Evolutionary conservation across 2,797 vertebrate genomes (phyloP).

Genomic region (Bovichtus variegatus): DNA sequence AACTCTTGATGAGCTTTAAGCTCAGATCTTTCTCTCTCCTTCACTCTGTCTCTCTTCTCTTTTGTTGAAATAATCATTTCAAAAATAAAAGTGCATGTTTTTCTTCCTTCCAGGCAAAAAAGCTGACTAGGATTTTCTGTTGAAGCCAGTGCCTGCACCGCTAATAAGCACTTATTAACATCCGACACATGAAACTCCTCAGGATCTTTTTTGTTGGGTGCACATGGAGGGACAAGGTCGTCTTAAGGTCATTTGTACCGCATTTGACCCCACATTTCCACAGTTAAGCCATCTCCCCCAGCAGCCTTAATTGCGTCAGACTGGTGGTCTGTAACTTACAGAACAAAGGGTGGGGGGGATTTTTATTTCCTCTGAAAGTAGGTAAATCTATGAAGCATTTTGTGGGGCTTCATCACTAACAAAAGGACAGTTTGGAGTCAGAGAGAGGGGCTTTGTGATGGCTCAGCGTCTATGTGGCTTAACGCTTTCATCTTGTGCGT

Average conservation of each 20-base stretch:
- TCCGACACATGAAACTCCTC: constrained; percentile 8
- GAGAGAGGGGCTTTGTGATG: constrained; percentile 52
- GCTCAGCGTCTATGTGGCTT: constrained; percentile 33
- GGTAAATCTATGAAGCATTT: constrained; percentile 54
- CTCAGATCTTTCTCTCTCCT: not conserved
- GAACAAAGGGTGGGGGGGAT: too few species aligned
- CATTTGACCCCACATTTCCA: constrained; percentile 45
- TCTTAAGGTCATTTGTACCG: constrained; percentile 48
- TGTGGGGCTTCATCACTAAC: constrained; percentile 50
- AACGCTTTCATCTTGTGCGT: constrained; percentile 3
- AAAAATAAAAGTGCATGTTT: not conserved
- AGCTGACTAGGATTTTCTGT: not conserved
- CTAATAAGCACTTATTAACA: constrained; percentile 3
- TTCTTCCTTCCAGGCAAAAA: not conserved
- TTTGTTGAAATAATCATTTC: not conserved
- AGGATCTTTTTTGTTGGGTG: constrained; percentile 19
- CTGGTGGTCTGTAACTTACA: constrained; percentile 50
- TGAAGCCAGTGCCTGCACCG: not conserved
- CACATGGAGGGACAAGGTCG: constrained; percentile 9
- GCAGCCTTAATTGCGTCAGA: constrained; percentile 46
- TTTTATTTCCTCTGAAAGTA: constrained; percentile 61
- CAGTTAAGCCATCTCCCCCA: constrained; percentile 32
- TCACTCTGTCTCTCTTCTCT: not conserved
- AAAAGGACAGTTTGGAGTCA: constrained; percentile 58
- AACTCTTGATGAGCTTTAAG: constrained; percentile 44